Conservation (phyloP, 2,113 vertebrate species). For the Archilochus colubris region DNA sequence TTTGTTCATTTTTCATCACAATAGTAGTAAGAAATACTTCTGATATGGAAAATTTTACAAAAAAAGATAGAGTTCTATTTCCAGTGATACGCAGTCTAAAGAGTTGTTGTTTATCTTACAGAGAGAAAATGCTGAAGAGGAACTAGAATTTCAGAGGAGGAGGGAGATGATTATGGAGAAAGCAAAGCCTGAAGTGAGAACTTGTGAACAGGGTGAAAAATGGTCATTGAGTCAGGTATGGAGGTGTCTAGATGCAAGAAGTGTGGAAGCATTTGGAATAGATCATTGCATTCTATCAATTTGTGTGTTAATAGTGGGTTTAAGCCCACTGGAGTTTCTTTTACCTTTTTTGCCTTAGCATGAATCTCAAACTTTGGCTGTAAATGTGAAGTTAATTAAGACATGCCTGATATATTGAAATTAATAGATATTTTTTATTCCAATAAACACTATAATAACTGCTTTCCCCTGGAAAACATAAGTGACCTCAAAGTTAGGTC, state of each 20-base stretch:
- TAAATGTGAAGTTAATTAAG: neutral
- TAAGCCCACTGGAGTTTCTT: neutral
- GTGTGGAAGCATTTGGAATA: neutral
- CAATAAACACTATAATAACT: neutral
- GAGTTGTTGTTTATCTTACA: conserved; percentile 51
- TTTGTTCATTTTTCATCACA: neutral
- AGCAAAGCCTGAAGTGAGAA: conserved; percentile 71
- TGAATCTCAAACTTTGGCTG: neutral
- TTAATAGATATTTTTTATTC: neutral
- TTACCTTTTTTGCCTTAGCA: neutral
- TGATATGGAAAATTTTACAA: neutral
- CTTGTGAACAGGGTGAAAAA: conserved; percentile 76
- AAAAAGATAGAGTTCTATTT: neutral
- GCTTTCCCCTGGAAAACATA: neutral
- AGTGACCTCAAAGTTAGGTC: neutral
- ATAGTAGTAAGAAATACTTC: neutral
- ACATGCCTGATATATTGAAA: neutral
- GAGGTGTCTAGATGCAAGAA: neutral
- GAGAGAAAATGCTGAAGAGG: conserved; percentile 69
- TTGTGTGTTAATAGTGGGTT: neutral
- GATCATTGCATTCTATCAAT: neutral
- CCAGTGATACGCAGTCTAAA: neutral
- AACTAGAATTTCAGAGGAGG: conserved; percentile 85
- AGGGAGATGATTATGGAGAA: conserved; percentile 81
- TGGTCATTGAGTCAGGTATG: conserved; percentile 75